Evolutionary conservation across 2,888 invertebrate genomes (phyloP).

Genomic region (Agrypnus murinus): DNA sequence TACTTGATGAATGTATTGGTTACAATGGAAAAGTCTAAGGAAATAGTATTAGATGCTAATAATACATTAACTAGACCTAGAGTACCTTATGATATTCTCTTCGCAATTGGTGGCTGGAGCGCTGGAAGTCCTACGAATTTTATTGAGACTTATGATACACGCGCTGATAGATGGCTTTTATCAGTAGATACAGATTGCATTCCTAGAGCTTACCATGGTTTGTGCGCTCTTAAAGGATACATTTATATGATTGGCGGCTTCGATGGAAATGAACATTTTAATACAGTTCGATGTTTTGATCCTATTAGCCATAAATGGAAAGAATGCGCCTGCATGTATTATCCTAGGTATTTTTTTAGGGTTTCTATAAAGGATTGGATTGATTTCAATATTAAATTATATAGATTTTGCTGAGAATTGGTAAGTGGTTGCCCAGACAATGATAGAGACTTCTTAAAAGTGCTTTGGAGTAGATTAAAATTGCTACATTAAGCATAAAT

Average conservation of each 20-base stretch:
- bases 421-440: no score
- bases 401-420: no score
- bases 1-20: conserved; percentile 59
- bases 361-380: no score
- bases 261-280: conserved; percentile 85
- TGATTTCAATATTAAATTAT: no score
- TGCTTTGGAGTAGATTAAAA: no score
- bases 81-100: conserved; percentile 84
- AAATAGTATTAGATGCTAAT: conserved; percentile 48
- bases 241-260: conserved; percentile 88
- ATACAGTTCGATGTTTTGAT: conserved; percentile 86
- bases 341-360: no score
- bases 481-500: no score
- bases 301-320: conserved; percentile 85
- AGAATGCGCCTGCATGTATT: conserved; percentile 86
- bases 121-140: conserved; percentile 89
- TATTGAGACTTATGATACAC: conserved; percentile 85
- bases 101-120: conserved; percentile 90
- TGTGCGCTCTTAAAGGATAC: conserved; percentile 80
- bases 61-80: conserved; percentile 80
- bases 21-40: conserved; percentile 51
- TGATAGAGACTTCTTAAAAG: no score
- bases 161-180: conserved; percentile 86
- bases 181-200: conserved; percentile 79
- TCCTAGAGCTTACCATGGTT: conserved; percentile 86